Evolutionary conservation across 2,888 invertebrate species (phyloP).

Genomic region (Acanthopleura granulata): DNA sequence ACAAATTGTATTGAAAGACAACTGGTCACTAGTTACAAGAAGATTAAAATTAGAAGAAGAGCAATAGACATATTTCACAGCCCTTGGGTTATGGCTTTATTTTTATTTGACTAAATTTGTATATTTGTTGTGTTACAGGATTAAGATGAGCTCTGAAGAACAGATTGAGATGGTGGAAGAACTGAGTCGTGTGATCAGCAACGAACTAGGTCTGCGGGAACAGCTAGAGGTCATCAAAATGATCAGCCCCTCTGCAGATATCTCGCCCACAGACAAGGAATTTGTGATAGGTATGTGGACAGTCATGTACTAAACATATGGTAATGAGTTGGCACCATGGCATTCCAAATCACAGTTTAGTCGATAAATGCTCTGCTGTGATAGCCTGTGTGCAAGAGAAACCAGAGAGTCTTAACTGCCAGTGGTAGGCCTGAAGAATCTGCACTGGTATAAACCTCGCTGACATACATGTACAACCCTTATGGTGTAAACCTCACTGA

Average conservation of each 20-base stretch:
- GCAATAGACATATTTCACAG: no score
- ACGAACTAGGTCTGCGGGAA: slow-evolving; percentile 58
- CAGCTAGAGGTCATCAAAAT: slow-evolving; percentile 65
- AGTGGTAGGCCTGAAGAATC: background rate
- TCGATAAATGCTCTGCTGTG: no score
- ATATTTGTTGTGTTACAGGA: slow-evolving; percentile 38
- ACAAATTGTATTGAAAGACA: no score
- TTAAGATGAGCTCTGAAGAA: slow-evolving; percentile 46
- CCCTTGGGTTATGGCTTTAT: no score
- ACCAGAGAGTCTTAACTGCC: slow-evolving; percentile 4
- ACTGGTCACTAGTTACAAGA: no score
- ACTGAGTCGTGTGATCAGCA: slow-evolving; percentile 58
- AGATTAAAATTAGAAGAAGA: no score
- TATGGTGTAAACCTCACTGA: no score
- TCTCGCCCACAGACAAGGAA: slow-evolving; percentile 55
- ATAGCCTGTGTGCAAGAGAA: background rate
- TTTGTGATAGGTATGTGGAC: slow-evolving; percentile 57
- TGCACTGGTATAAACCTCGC: background rate
- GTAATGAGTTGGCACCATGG: background rate
- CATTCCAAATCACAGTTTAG: background rate
- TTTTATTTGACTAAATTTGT: no score
- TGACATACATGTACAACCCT: background rate
- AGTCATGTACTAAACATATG: background rate
- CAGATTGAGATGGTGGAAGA: slow-evolving; percentile 52
- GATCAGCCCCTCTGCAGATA: slow-evolving; percentile 55